Conservation (phyloP, 2,797 vertebrate species). For the Toxotes lorentzi region DNA sequence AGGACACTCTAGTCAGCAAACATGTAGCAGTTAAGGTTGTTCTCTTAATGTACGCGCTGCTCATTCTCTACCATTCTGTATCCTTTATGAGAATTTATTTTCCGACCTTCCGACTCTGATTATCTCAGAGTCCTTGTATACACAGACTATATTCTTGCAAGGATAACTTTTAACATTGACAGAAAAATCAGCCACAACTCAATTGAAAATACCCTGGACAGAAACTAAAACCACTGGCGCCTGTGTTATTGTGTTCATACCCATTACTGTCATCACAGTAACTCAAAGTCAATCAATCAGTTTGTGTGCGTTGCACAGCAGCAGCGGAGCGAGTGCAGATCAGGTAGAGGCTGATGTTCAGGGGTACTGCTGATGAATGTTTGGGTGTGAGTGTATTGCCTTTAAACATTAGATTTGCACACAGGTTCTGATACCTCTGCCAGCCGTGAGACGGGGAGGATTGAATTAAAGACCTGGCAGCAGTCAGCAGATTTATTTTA, state of each 20-base stretch:
- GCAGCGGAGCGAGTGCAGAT: not conserved
- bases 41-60: not conserved
- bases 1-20: constrained; percentile 7
- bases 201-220: not conserved
- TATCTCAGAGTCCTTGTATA: constrained; percentile 16
- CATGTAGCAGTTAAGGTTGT: not conserved
- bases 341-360: not conserved
- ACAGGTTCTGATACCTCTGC: not conserved
- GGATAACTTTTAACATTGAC: constrained; percentile 1
- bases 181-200: not conserved
- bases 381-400: not conserved
- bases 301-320: not conserved
- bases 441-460: not conserved
- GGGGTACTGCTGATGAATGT: not conserved
- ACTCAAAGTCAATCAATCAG: constrained; percentile 11
- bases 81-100: constrained; percentile 27
- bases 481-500: constrained; percentile 13
- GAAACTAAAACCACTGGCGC: not conserved
- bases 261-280: constrained; percentile 4
- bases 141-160: not conserved
- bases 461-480: not conserved
- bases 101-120: constrained; percentile 21
- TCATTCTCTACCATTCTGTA: not conserved
- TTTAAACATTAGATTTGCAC: constrained; percentile 16
- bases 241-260: constrained; percentile 8